Evolutionary conservation across 2,888 invertebrate species (phyloP), one percentile per base, ranked within the genome.

Genomic region (Stenichneumon culpator): DNA sequence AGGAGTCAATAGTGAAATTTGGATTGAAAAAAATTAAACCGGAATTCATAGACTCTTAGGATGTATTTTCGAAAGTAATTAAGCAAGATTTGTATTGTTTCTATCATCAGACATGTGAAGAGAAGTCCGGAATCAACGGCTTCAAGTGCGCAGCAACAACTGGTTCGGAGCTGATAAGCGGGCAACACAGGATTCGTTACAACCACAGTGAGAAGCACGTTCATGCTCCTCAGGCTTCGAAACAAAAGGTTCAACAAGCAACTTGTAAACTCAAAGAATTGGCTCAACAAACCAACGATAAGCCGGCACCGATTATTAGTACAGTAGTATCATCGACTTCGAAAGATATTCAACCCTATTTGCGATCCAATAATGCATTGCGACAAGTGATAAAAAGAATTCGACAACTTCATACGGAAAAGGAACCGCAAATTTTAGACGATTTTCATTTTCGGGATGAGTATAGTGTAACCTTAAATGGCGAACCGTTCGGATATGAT

Each of bases 401-500:
- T 69, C 69, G 52, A 69, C 2, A 69, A 52, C 52, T 47, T 14
- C 7, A 52, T n/a, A 11, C n/a, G 2, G 52, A 69, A 25, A 69
- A 69, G 25, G 69, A 69, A 47, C 69, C 69, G 14, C 28, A 22
- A 16, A 28, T 32, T 32, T 47, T 69, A 52, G 50, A 22, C 25
- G 32, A 69, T 52, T 69, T 69, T 69, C 6, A 47, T 50, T 69
- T 69, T 52, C 69, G 52, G 6, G 25, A 22, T 25, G 69, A 69
- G 69, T 69, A 69, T 7, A n/a, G 25, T 52, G 69, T 52, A 28
- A 69, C 69, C 25, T 69, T 69, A 32, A 32, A 11, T 47, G 69
- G 69, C 16, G 69, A 69, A 69, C 6, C 47, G 32, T 69, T 69
- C 69, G 69, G 69, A 69, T 69, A 69, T 69, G 69, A 69, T 52